Evolutionary conservation across 1,140 invertebrate genomes (phyloP).

Genomic region (Dendrolimus punctatus): DNA sequence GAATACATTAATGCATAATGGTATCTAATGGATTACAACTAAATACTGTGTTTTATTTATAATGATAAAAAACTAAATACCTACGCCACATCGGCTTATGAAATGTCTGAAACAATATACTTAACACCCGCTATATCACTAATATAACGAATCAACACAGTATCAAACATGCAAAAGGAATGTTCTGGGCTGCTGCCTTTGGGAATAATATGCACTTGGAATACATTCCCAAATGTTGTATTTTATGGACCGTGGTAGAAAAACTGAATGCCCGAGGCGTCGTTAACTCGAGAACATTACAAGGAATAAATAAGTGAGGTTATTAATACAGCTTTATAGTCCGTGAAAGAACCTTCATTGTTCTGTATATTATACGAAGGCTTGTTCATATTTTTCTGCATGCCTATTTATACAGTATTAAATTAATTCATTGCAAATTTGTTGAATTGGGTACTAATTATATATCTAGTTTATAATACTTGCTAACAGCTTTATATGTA

Average conservation of each 20-base stretch:
- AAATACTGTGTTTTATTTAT: no score
- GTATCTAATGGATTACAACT: no score
- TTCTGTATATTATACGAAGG: slow-evolving; percentile 30
- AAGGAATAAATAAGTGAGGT: slow-evolving; percentile 61
- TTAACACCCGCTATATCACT: neutral
- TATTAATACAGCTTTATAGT: slow-evolving; percentile 63
- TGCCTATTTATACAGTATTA: slow-evolving; percentile 30
- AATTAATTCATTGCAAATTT: slow-evolving; percentile 15
- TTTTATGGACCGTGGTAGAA: slow-evolving; percentile 59
- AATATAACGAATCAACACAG: neutral
- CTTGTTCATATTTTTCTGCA: slow-evolving; percentile 35
- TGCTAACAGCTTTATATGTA: no score
- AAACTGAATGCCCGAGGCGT: slow-evolving; percentile 53
- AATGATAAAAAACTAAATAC: no score
- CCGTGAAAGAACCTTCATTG: slow-evolving; percentile 59
- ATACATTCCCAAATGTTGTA: slow-evolving; percentile 54
- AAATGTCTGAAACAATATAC: neutral
- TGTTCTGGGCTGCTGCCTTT: slow-evolving; percentile 42
- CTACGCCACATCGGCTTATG: no score
- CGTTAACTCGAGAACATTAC: slow-evolving; percentile 68
- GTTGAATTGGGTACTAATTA: no score
- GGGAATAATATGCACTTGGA: slow-evolving; percentile 39
- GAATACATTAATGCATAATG: no score
- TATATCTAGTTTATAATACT: no score
- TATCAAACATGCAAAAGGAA: slow-evolving; percentile 6